Evolutionary conservation across 1,140 invertebrate species (phyloP).

Genomic region (Zaprionus camerounensis): DNA sequence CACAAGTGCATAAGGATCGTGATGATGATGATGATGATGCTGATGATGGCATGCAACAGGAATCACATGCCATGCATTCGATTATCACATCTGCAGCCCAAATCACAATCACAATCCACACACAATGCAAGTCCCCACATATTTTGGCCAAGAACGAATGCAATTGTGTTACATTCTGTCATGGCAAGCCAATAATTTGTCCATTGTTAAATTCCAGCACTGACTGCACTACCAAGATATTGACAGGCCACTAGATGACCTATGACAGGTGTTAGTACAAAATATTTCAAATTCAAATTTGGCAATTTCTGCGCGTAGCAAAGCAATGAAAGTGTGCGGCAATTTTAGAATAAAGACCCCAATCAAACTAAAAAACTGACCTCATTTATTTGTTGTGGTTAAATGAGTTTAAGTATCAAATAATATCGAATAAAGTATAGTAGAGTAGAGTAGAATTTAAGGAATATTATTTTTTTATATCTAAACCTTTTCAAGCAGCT

Average conservation of each 20-base stretch:
- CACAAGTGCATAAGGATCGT: slow-evolving; percentile 27
- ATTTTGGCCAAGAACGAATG: slow-evolving; percentile 11
- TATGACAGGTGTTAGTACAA: slow-evolving; percentile 14
- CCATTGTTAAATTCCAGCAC: slow-evolving; percentile 23
- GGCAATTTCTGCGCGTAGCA: not conserved
- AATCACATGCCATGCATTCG: slow-evolving; percentile 42
- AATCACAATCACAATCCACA: slow-evolving; percentile 22
- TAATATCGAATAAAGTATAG: too few relatives aligned
- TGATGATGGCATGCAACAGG: not conserved
- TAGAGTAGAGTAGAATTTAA: too few relatives aligned
- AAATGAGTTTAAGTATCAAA: not conserved
- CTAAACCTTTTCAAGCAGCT: too few relatives aligned
- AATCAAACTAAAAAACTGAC: not conserved
- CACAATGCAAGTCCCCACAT: slow-evolving; percentile 24
- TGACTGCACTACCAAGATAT: not conserved
- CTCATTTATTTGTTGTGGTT: not conserved
- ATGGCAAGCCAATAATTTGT: slow-evolving; percentile 31
- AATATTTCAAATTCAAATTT: not conserved
- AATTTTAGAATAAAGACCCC: too few relatives aligned
- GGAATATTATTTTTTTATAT: too few relatives aligned
- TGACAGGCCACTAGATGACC: not conserved
- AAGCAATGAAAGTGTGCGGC: not conserved
- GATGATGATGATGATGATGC: not conserved
- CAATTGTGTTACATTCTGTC: slow-evolving; percentile 45
- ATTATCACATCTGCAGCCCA: slow-evolving; percentile 43